Conservation (phyloP, 2,888 invertebrate species). For the Aphrophora alni region DNA sequence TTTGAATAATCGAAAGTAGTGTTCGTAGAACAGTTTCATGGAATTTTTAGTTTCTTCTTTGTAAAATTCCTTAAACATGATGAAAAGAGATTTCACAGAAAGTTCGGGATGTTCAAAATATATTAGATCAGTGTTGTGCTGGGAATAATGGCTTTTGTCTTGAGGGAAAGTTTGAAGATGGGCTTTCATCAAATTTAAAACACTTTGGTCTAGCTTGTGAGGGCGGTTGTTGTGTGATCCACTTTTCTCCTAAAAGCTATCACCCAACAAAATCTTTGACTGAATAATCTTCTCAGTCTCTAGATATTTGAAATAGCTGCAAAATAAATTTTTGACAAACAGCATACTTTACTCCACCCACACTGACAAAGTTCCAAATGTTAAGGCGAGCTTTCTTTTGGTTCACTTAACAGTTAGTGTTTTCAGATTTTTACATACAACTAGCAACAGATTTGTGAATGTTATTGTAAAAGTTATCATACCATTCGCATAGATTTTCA, state of each 20-base stretch:
- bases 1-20: constrained; percentile 6
- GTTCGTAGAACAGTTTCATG: constrained; percentile 2
- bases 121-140: background rate
- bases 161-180: constrained; percentile 17
- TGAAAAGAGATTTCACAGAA: background rate
- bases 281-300: constrained; percentile 11
- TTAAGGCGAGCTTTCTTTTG: constrained; percentile 15
- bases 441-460: constrained; percentile 2
- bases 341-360: background rate
- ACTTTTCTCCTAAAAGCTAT: background rate
- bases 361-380: background rate
- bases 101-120: constrained; percentile 1
- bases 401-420: constrained; percentile 4
- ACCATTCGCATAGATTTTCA: background rate
- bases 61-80: background rate
- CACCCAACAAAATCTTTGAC: constrained; percentile 4
- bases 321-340: constrained; percentile 2
- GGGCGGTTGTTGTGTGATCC: constrained; percentile 7
- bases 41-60: background rate
- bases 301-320: background rate
- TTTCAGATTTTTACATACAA: constrained; percentile 3
- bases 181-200: background rate
- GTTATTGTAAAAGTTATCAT: constrained; percentile 11
- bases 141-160: constrained; percentile 17
- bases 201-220: constrained; percentile 8